Base-by-base conservation (phyloP, 2,888 invertebrate genomes). In the Mayetiola destructor region DNA sequence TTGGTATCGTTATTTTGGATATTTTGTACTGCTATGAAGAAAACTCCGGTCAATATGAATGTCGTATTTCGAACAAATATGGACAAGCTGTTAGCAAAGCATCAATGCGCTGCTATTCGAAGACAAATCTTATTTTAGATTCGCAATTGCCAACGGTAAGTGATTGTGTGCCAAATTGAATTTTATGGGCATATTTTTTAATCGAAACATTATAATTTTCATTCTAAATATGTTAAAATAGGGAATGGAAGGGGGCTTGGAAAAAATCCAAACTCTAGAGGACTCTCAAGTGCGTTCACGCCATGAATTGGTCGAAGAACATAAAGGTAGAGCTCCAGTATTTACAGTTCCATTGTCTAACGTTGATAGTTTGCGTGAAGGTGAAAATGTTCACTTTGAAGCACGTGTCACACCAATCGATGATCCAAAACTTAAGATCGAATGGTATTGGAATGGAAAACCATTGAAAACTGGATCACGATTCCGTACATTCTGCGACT, bases 401-500 rank as follows among this genome's bases (percentile, higher is more conserved):
- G 92, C 89, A 27, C 80, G 90, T 61, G 75, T 93, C 36, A 89
- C 82, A 57, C 93, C 93, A 18, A 88, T 87, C 1, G 91, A 92
- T 69, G 93, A 93, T 76, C 87, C 93, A 29, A 88, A 87, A 66
- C 75, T 93, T 30, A 89, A 85, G 74, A 85, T 92, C 61, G 92
- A 93, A 76, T 93, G 93, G 93, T 92, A 85, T 76, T 90, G 88
- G 86, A 92, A 93, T 68, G 90, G 91, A 60, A 89, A 90, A 72
- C 85, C 90, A 55, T 74, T 90, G 58, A 84, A 83, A 72, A 85
- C 88, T 52, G 93, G 94, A 59, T 90, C 93, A 10, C 80, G 94
- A 63, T 93, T 94, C 77, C 87, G 95, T 62, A 94, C 95, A 30
- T 92, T 94, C 82, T 90, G 93, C 68, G 96, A 97, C 75, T 96